A percentile compares a stretch with the other conserved stretches of the same genome.
phyloP scores from a whole-genome alignment of 2,113 vertebrate species.

The Emydocephalus ijimae region DNA sequence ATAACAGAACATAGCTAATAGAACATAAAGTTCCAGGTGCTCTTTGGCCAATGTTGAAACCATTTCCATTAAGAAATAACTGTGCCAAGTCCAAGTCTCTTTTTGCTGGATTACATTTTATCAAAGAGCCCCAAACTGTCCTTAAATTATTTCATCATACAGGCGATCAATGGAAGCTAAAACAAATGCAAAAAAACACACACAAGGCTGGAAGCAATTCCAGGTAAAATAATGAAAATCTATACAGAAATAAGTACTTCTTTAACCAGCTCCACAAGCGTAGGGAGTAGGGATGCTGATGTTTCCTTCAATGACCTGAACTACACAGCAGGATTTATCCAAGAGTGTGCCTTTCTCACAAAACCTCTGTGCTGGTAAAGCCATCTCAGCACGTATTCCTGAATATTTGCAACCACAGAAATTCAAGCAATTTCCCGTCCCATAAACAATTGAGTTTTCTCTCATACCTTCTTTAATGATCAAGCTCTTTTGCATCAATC shows the following conservation, averaged over 20 bases:
- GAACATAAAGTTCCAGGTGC: not conserved
- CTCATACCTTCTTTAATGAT: conserved; percentile 22
- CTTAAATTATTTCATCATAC: not conserved
- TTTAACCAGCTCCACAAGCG: not conserved
- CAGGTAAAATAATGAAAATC: not conserved
- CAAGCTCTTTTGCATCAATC: not conserved
- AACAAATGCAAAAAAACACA: not conserved
- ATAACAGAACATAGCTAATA: not conserved
- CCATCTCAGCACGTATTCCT: conserved; percentile 51
- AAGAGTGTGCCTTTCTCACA: conserved; percentile 58
- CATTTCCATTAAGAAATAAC: not conserved
- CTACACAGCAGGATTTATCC: conserved; percentile 57
- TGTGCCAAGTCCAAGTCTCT: not conserved
- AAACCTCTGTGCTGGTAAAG: conserved; percentile 46
- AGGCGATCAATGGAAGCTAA: not conserved
- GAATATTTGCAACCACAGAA: conserved; percentile 35
- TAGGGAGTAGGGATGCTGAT: not conserved
- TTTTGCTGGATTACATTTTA: not conserved
- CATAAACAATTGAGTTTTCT: conserved; percentile 22
- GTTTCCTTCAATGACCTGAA: conserved; percentile 45
- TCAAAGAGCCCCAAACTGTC: not conserved
- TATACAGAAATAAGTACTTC: not conserved
- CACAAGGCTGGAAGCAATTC: not conserved
- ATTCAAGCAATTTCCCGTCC: conserved; percentile 22
- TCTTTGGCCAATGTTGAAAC: not conserved